These are phyloP conservation scores for Anoplophora glabripennis DNA, from an alignment of 1,140 invertebrate genomes.

Conservation along the genomic window DNA sequence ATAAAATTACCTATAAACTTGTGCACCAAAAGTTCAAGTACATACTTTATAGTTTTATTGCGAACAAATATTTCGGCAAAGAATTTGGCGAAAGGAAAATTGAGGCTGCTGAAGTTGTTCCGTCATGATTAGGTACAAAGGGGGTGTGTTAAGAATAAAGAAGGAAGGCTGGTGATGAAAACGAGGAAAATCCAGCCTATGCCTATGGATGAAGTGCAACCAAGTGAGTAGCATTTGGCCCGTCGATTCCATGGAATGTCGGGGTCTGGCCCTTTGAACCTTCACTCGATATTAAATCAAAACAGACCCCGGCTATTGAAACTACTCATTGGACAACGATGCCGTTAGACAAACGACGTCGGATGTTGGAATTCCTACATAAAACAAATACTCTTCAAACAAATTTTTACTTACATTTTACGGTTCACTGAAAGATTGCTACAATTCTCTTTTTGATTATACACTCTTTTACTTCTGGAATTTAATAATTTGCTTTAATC, in stretches of 20 bases:
- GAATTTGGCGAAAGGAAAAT: too few relatives aligned
- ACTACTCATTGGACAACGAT: slow-evolving; percentile 5
- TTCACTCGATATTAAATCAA: slow-evolving; percentile 18
- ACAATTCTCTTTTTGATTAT: neutral
- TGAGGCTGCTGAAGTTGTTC: too few relatives aligned
- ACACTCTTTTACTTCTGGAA: too few relatives aligned
- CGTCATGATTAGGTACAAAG: too few relatives aligned
- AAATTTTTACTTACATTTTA: slow-evolving; percentile 20
- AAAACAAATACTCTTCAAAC: slow-evolving; percentile 13
- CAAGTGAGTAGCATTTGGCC: slow-evolving; percentile 14
- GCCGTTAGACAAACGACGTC: slow-evolving; percentile 4
- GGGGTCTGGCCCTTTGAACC: slow-evolving; percentile 19
- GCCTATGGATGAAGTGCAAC: slow-evolving; percentile 17
- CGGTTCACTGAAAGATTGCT: slow-evolving; percentile 14
- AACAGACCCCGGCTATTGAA: slow-evolving; percentile 18
- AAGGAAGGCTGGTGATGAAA: too few relatives aligned
- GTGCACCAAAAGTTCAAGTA: too few relatives aligned
- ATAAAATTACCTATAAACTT: too few relatives aligned
- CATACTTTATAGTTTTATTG: too few relatives aligned
- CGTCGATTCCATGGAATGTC: slow-evolving; percentile 20
- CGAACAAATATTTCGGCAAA: too few relatives aligned
- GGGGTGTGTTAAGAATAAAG: too few relatives aligned
- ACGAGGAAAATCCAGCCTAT: too few relatives aligned
- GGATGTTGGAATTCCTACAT: slow-evolving; percentile 14
- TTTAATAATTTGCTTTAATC: too few relatives aligned